Evolutionary conservation across 2,797 vertebrate species (phyloP), one percentile per base, ranked within the genome.

Genomic region (Pipistrellus kuhlii): DNA sequence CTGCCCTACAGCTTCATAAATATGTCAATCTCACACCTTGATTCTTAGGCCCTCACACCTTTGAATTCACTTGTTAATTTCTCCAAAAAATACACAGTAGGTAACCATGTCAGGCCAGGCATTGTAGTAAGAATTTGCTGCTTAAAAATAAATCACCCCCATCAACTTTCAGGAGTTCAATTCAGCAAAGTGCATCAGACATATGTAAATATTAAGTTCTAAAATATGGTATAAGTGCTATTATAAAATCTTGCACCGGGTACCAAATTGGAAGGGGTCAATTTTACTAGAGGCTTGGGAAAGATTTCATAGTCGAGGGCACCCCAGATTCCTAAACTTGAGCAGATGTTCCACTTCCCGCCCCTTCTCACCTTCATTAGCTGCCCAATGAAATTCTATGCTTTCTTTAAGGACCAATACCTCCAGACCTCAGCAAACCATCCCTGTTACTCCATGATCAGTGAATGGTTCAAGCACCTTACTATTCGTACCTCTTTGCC

Each of bases 81-180:
- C 73, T 53, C 25, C 51, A 84, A 72, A 18, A 89, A 91, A 83
- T 15, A 64, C 4, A 4, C 21, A 48, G 72, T 44, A 46, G 41
- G 66, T 18, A 75, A 46, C 41, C 15, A 90, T 25, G 62, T 77
- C 32, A 20, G 23, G 0, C 8, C 69, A 92, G 62, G 18, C 55
- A 62, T 44, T 84, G 1, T 35, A 88, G 48, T 55, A 72, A 15
- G 17, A 66, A 88, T 44, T 59, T 64, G 6, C 18, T n/a, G 21
- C 44, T 96, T 95, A 88, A 94, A 93, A 91, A 66, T 55, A 78
- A 82, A 78, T 14, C 21, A 73, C 5, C 68, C 1, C 78, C 10
- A 64, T 8, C 46, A 92, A 75, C 7, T 92, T 92, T 71, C 23
- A 82, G 55, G 23, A 93, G 46, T 46, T 59, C 8, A 51, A 20